Evolutionary conservation across 2,113 vertebrate species (phyloP), one percentile per base, ranked within the genome.

Genomic region (Pao palembangensis): DNA sequence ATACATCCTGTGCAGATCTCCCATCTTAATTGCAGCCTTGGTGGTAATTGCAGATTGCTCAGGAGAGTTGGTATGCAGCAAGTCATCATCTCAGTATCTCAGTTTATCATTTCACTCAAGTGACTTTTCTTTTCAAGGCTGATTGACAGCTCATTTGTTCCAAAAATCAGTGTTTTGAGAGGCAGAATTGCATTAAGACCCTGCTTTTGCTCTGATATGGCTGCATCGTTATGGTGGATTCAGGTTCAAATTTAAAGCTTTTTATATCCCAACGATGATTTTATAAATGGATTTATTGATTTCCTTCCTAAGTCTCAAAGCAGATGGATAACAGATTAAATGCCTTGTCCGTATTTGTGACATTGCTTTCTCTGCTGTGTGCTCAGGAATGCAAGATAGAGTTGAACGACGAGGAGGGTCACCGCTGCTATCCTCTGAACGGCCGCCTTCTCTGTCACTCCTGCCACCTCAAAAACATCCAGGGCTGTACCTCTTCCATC

Each of bases 371-470:
- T 38, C 34, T 38, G 34, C 43, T 19, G 44, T 5, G 44, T 63
- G 2, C 69, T 31, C 81, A 98, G 96, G 94, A 95, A 81, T 98
- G 96, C 56, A 89, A 93, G 28, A 91, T 96, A 91, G 96, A 97
- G 76, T 90, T 98, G 64, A 98, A 94, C 0, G 96, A 98, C 0
- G 96, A 98, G 66, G 96, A 98, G 0, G 95, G 95, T 0, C 95
- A 94, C 78, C 96, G 95, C 81, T 98, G 96, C 83, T 98, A 94
- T 84, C 96, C 96, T 0, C 90, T 98, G 63, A 92, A 95, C 16
- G 93, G 94, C 61, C 95, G 89, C 66, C 90, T 98, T 51, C 91
- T 98, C 64, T 98, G 96, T 83, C 95, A 96, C 82, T 79, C 91
- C 57, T 98, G 96, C 80, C 96, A 98, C 7, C 89, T 98, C 55